These are phyloP conservation scores for Myrmecophaga tridactyla DNA, from an alignment of 2,113 vertebrate species.

Conservation along the genomic window DNA sequence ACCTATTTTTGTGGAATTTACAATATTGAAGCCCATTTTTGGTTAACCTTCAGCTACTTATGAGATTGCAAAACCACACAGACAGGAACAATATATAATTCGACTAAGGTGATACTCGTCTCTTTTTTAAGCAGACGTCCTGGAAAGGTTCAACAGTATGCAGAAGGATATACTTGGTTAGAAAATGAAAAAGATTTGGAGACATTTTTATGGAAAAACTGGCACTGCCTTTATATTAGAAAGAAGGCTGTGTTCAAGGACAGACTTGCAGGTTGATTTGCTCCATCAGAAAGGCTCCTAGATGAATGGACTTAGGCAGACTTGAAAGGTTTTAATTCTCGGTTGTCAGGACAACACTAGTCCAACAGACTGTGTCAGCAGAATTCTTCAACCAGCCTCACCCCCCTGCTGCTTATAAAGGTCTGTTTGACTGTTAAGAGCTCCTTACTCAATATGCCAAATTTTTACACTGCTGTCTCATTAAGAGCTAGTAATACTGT, in stretches of 20 bases:
- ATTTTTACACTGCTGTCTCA: not conserved
- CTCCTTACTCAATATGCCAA: not conserved
- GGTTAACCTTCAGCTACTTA: not conserved
- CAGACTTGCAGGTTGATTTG: not conserved
- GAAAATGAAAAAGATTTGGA: not conserved
- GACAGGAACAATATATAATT: not conserved
- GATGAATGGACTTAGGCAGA: not conserved
- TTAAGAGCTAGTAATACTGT: not conserved
- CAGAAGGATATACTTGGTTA: not conserved
- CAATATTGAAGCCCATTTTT: not conserved
- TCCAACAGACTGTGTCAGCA: not conserved
- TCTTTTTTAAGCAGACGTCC: not conserved
- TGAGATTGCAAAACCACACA: not conserved
- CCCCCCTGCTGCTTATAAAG: not conserved
- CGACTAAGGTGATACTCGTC: not conserved
- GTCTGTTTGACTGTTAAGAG: not conserved
- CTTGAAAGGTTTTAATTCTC: not conserved
- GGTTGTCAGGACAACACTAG: constrained; percentile 14
- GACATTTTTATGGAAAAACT: not conserved
- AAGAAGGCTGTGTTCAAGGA: not conserved
- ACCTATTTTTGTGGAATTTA: constrained; percentile 13
- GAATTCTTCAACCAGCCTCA: not conserved
- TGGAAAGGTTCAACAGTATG: not conserved
- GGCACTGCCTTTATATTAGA: not conserved
- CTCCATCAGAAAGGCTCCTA: not conserved